A percentile compares a stretch with the other conserved stretches of the same genome.
These are phyloP conservation scores for Fragum sueziense DNA, from an alignment of 2,888 invertebrate genomes.

Conservation along the genomic window DNA sequence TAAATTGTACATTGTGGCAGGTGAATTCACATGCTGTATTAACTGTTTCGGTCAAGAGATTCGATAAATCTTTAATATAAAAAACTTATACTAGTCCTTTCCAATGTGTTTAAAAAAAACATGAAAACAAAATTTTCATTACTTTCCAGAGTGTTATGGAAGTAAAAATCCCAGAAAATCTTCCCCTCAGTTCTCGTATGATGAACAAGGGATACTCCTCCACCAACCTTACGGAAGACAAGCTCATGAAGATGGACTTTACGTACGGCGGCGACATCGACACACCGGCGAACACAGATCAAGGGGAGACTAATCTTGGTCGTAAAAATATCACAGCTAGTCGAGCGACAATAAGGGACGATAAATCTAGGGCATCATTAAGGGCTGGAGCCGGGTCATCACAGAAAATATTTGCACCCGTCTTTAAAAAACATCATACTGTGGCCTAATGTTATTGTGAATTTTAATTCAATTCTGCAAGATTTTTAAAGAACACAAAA, in stretches of 20 bases:
- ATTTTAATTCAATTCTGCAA: too few species aligned
- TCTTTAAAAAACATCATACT: constrained; percentile 65
- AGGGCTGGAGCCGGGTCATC: constrained; percentile 44
- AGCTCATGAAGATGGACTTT: constrained; percentile 72
- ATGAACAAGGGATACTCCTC: constrained; percentile 74
- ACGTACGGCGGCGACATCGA: constrained; percentile 69
- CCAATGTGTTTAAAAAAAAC: too few species aligned
- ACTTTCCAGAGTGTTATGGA: constrained; percentile 74
- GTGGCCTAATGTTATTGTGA: constrained; percentile 38
- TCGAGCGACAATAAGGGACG: constrained; percentile 47
- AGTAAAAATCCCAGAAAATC: constrained; percentile 70
- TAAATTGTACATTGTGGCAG: too few species aligned
- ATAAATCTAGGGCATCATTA: constrained; percentile 56
- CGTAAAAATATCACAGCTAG: constrained; percentile 52
- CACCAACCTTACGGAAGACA: constrained; percentile 68
- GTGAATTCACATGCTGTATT: too few species aligned
- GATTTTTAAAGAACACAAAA: not conserved
- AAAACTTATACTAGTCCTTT: too few species aligned
- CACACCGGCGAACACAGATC: constrained; percentile 63
- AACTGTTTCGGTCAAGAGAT: too few species aligned
- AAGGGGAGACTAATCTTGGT: constrained; percentile 31
- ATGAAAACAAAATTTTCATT: too few species aligned
- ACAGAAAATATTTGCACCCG: constrained; percentile 50
- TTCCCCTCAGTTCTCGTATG: constrained; percentile 77
- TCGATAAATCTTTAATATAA: too few species aligned